Conservation (phyloP, 1,140 invertebrate genomes). For the Elysia chlorotica region DNA sequence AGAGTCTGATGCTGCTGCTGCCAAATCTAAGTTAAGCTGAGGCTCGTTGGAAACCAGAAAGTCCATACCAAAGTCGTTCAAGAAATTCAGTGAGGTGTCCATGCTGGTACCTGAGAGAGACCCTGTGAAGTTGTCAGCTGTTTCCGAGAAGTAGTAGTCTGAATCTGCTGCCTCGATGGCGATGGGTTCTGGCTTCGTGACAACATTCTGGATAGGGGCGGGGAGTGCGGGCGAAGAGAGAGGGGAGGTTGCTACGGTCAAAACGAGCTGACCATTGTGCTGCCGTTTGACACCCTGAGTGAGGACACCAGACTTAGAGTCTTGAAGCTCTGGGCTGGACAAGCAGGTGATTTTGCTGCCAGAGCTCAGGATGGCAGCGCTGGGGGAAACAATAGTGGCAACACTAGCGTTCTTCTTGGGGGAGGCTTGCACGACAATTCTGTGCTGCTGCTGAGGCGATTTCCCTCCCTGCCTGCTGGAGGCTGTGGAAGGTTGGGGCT, state of each 20-base stretch:
- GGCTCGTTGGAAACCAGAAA: background rate
- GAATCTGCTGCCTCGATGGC: background rate
- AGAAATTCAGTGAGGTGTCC: conserved; percentile 10
- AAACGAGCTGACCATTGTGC: background rate
- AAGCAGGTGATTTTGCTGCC: too few species aligned
- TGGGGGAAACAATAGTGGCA: too few species aligned
- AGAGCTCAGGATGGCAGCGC: too few species aligned
- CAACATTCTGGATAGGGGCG: background rate
- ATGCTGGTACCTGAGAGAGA: conserved; percentile 12
- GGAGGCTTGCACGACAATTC: background rate
- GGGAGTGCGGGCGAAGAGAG: background rate
- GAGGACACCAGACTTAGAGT: too few species aligned
- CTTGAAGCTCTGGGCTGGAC: too few species aligned
- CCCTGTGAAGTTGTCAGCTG: background rate
- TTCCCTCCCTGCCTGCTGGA: background rate
- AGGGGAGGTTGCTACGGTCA: background rate
- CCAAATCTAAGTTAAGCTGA: background rate
- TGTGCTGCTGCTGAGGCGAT: conserved; percentile 12
- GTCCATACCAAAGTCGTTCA: conserved; percentile 5
- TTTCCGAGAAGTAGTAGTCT: background rate
- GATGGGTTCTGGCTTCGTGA: too few species aligned
- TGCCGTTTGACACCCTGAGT: too few species aligned
- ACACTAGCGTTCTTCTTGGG: conserved; percentile 3
- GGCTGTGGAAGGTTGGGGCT: conserved; percentile 35
- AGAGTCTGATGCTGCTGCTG: background rate